These are phyloP conservation scores for Tenualosa thibaudeaui DNA, from an alignment of 2,797 vertebrate species.

Conservation along the genomic window DNA sequence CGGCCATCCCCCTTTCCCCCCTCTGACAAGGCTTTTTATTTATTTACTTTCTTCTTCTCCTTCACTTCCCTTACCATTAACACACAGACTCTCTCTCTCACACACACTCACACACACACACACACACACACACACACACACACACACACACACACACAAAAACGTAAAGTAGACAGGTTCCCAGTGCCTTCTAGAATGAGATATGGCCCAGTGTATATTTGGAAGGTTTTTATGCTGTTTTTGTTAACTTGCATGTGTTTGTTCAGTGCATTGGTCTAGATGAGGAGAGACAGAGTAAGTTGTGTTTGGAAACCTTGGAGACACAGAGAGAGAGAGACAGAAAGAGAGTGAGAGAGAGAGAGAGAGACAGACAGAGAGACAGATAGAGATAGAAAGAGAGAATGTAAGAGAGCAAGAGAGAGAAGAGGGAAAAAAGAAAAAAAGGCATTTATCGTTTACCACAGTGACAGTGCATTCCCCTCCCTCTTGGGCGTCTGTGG, in stretches of 20 bases:
- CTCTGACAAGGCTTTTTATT: conserved; percentile 11
- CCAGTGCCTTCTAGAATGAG: neutral
- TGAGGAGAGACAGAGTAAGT: conserved; percentile 18
- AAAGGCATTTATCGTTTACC: conserved; percentile 20
- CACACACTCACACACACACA: neutral
- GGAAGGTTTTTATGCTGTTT: conserved; percentile 11
- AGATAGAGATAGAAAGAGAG: neutral
- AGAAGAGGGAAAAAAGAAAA: neutral
- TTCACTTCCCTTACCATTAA: conserved; percentile 27
- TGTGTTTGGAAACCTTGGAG: conserved; percentile 15
- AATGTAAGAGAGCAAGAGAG: neutral
- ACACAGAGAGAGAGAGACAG: neutral
- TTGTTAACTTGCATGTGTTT: conserved; percentile 14
- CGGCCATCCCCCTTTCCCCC: conserved; percentile 28
- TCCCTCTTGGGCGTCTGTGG: conserved; percentile 25
- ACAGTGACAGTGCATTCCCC: conserved; percentile 11
- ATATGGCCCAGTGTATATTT: neutral
- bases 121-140: neutral
- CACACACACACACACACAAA: neutral
- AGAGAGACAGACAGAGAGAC: neutral
- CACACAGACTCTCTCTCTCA: neutral
- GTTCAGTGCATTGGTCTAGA: conserved; percentile 10
- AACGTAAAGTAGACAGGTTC: conserved; percentile 4
- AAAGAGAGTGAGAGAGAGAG: neutral
- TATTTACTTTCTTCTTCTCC: conserved; percentile 20